Conservation (phyloP, 2,797 vertebrate species). For the Toxotes lorentzi region DNA sequence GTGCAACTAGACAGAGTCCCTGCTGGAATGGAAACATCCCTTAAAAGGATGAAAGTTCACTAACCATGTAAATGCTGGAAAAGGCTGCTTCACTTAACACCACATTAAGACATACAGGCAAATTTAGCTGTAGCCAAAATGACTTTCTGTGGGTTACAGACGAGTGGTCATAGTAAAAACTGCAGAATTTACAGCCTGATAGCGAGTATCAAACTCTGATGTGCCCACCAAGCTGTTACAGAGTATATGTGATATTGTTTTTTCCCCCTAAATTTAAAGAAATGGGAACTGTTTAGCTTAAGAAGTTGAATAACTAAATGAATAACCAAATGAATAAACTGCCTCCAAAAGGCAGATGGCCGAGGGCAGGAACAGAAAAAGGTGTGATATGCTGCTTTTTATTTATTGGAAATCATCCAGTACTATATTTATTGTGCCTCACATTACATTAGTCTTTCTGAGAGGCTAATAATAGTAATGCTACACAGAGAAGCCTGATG, state of each 20-base stretch:
- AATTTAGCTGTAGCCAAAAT: neutral
- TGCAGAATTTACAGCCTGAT: too few relatives aligned
- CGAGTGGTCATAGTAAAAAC: neutral
- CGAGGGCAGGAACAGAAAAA: neutral
- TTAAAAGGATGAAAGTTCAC: neutral
- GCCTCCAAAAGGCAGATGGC: neutral
- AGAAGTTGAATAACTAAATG: neutral
- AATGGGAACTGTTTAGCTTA: neutral
- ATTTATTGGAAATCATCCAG: neutral
- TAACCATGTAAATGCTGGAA: neutral
- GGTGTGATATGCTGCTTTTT: neutral
- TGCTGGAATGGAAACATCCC: neutral
- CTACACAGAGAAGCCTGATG: neutral
- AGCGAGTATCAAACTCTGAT: neutral
- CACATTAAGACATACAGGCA: neutral
- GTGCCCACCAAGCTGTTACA: neutral
- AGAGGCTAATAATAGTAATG: slow-evolving; percentile 23
- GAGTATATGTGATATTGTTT: neutral
- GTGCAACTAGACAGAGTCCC: slow-evolving; percentile 1
- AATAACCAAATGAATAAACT: neutral
- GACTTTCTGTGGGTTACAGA: neutral
- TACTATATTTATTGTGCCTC: too few relatives aligned
- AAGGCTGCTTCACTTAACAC: neutral
- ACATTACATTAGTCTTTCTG: neutral
- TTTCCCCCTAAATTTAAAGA: too few relatives aligned